A percentile compares a stretch with the other conserved stretches of the same genome.
Conservation (phyloP, 2,797 vertebrate genomes). For the Cichlasoma orientale region DNA sequence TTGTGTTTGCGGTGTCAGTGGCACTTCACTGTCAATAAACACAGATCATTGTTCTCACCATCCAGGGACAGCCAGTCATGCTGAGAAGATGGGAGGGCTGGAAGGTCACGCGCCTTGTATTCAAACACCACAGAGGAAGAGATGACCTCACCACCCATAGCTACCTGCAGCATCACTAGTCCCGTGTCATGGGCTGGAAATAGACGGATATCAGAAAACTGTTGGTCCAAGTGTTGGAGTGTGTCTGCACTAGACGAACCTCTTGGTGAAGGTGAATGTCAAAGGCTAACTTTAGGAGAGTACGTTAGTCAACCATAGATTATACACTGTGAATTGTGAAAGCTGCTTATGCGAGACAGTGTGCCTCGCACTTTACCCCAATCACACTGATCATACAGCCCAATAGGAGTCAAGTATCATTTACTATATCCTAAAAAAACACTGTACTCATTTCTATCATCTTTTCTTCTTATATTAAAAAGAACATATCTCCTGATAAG, state of each 20-base stretch:
- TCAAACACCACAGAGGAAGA: slow-evolving; percentile 99
- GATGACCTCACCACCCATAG: slow-evolving; percentile 96
- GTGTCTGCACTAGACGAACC: neutral
- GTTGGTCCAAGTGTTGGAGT: neutral
- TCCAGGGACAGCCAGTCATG: slow-evolving; percentile 98
- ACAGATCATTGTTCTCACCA: slow-evolving; percentile 81
- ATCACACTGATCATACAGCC: neutral
- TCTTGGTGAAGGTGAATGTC: neutral
- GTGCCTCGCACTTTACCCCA: slow-evolving; percentile 5
- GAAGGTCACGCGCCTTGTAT: slow-evolving; percentile 95
- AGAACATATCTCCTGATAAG: slow-evolving; percentile 2
- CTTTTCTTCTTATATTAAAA: slow-evolving; percentile 9
- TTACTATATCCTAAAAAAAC: slow-evolving; percentile 16
- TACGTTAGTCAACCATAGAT: neutral
- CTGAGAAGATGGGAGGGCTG: slow-evolving; percentile 94
- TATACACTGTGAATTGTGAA: neutral
- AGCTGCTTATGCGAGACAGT: neutral
- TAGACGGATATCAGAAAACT: slow-evolving; percentile 8
- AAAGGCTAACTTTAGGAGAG: neutral
- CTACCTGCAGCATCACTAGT: slow-evolving; percentile 97
- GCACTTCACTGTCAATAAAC: neutral
- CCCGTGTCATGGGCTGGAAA: slow-evolving; percentile 94
- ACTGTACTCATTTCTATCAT: neutral
- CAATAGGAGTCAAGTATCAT: slow-evolving; percentile 14
- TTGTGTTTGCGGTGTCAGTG: neutral